These are phyloP conservation scores for Polyodon spathula DNA, from an alignment of 2,113 vertebrate species.

Conservation along the genomic window DNA sequence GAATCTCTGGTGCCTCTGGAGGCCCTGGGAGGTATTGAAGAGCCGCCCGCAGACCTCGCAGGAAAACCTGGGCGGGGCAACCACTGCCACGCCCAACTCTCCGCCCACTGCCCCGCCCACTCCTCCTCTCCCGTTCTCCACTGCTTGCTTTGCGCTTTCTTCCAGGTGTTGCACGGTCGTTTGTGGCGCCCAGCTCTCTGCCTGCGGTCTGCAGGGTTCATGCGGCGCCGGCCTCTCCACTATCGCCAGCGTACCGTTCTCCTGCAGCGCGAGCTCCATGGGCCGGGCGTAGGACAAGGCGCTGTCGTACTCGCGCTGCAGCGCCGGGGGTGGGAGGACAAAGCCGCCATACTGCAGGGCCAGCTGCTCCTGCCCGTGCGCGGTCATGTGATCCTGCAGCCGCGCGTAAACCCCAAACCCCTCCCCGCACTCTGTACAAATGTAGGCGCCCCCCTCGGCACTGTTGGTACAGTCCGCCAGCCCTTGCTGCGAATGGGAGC, in stretches of 20 bases:
- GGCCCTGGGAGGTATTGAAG: slow-evolving; percentile 48
- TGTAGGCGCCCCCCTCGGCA: slow-evolving; percentile 46
- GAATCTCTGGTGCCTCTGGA: slow-evolving; percentile 59
- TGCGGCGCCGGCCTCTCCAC: slow-evolving; percentile 43
- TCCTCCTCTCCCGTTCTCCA: slow-evolving; percentile 17
- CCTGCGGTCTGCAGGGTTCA: too few species aligned
- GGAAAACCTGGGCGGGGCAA: slow-evolving; percentile 33
- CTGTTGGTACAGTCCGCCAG: slow-evolving; percentile 30
- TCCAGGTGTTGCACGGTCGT: too few species aligned
- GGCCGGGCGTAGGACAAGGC: slow-evolving; percentile 34
- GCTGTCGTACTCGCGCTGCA: background rate
- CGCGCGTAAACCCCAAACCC: slow-evolving; percentile 54
- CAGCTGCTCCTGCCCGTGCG: slow-evolving; percentile 55
- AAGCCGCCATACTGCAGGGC: slow-evolving; percentile 49
- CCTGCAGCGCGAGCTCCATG: slow-evolving; percentile 60
- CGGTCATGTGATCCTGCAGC: slow-evolving; percentile 51
- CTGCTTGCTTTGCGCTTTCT: too few species aligned
- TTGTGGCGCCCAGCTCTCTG: too few species aligned
- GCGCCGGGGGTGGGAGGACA: slow-evolving; percentile 25
- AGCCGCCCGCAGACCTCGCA: slow-evolving; percentile 58
- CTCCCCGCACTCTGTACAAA: slow-evolving; percentile 65
- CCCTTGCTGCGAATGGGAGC: slow-evolving; percentile 4
- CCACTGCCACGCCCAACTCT: slow-evolving; percentile 18
- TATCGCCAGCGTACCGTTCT: slow-evolving; percentile 58
- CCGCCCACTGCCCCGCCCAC: too few species aligned